These are phyloP conservation scores for Rattus rattus DNA, from an alignment of 2,113 vertebrate genomes.

Conservation along the genomic window DNA sequence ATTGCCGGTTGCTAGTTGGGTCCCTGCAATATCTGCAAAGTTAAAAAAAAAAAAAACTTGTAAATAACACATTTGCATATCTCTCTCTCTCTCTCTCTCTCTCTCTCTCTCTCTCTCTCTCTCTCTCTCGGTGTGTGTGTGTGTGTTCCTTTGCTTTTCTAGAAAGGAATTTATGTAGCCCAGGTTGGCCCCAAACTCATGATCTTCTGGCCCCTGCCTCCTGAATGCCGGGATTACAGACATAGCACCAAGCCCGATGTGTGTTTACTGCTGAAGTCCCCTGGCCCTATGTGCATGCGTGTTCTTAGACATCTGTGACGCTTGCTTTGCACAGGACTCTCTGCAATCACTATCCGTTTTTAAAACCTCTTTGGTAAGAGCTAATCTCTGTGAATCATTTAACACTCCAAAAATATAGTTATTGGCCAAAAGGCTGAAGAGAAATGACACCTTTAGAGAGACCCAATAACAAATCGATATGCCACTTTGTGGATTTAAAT, in stretches of 20 bases:
- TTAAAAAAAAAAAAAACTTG: conserved; percentile 19
- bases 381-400: neutral
- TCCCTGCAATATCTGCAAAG: neutral
- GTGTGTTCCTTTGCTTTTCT: neutral
- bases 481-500: neutral
- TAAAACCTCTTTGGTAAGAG: neutral
- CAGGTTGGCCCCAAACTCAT: neutral
- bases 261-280: neutral
- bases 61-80: neutral
- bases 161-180: neutral
- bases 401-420: neutral
- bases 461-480: neutral
- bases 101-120: too few relatives aligned
- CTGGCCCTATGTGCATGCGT: neutral
- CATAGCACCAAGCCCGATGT: neutral
- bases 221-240: neutral
- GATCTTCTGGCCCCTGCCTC: neutral
- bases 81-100: neutral
- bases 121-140: too few relatives aligned
- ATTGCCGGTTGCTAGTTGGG: neutral
- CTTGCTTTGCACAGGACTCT: neutral
- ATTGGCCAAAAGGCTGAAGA: neutral
- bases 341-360: rapidly evolving
- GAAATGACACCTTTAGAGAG: neutral
- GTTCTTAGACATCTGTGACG: neutral